Conservation (phyloP, 2,113 vertebrate species). For the Ochotona princeps region DNA sequence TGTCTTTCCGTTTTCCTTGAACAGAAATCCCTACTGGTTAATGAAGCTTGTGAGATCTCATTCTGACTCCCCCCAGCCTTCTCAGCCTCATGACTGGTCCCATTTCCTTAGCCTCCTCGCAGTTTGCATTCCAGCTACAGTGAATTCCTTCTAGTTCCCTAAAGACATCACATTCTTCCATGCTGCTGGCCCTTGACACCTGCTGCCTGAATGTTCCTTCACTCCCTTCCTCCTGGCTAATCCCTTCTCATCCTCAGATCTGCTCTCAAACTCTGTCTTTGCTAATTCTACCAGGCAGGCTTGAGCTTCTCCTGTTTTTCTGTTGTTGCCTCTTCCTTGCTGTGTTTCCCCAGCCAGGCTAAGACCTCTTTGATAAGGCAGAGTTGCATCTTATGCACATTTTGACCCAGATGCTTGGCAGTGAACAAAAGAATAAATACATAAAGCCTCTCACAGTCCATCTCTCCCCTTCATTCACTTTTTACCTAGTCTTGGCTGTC, state of each 20-base stretch:
- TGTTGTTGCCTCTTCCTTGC: neutral
- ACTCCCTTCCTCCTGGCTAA: neutral
- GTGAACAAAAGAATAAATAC: neutral
- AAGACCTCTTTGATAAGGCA: neutral
- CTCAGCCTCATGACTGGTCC: neutral
- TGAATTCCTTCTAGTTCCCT: slow-evolving; percentile 25
- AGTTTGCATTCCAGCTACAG: neutral
- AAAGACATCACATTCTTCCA: neutral
- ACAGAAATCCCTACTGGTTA: neutral
- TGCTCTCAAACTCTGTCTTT: neutral
- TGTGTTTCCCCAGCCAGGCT: neutral
- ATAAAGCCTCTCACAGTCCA: neutral
- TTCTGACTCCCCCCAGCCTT: neutral
- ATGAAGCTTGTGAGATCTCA: neutral
- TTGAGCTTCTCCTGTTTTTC: neutral
- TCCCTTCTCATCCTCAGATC: neutral
- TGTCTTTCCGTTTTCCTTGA: neutral
- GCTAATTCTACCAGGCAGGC: neutral
- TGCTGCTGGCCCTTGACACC: neutral
- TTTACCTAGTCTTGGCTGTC: slow-evolving; percentile 11
- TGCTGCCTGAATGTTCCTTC: neutral
- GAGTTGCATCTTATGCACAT: neutral
- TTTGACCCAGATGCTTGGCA: neutral
- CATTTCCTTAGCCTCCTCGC: slow-evolving; percentile 7
- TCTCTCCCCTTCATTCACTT: neutral